Evolutionary conservation across 2,113 vertebrate species (phyloP).

Genomic region (Macquaria australasica): DNA sequence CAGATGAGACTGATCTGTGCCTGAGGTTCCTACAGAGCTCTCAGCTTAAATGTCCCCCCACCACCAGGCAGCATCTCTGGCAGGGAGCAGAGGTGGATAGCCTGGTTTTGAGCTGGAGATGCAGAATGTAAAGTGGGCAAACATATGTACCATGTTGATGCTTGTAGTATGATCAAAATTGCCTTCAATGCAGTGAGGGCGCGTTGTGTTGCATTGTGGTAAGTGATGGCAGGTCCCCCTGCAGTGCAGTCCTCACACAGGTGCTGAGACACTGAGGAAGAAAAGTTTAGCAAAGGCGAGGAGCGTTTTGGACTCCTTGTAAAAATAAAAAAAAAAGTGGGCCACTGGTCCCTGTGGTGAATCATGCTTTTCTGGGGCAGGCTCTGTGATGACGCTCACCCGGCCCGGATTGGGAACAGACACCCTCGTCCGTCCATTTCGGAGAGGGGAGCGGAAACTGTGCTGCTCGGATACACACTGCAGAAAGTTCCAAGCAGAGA

Average conservation of each 20-base stretch:
- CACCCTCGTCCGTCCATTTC: slow-evolving; percentile 70
- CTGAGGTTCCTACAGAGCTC: slow-evolving; percentile 56
- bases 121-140: not conserved
- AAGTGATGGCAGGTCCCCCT: not conserved
- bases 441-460: slow-evolving; percentile 47
- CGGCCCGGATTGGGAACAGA: slow-evolving; percentile 78
- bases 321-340: slow-evolving; percentile 72
- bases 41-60: slow-evolving; percentile 36
- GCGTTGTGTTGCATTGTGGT: not conserved
- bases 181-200: not conserved
- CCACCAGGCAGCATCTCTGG: not conserved
- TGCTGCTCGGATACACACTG: slow-evolving; percentile 48
- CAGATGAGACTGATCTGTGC: slow-evolving; percentile 54
- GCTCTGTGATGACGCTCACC: slow-evolving; percentile 78
- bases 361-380: slow-evolving; percentile 83
- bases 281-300: slow-evolving; percentile 76
- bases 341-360: slow-evolving; percentile 84
- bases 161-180: not conserved
- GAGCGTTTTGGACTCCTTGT: slow-evolving; percentile 78
- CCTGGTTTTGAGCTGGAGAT: not conserved
- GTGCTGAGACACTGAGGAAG: slow-evolving; percentile 51
- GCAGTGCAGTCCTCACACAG: slow-evolving; percentile 52
- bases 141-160: not conserved
- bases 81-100: slow-evolving; percentile 14
- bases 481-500: slow-evolving; percentile 40